These are phyloP conservation scores for Mesorhabditis spiculigera DNA, from an alignment of 2,888 invertebrate genomes.

Conservation along the genomic window DNA sequence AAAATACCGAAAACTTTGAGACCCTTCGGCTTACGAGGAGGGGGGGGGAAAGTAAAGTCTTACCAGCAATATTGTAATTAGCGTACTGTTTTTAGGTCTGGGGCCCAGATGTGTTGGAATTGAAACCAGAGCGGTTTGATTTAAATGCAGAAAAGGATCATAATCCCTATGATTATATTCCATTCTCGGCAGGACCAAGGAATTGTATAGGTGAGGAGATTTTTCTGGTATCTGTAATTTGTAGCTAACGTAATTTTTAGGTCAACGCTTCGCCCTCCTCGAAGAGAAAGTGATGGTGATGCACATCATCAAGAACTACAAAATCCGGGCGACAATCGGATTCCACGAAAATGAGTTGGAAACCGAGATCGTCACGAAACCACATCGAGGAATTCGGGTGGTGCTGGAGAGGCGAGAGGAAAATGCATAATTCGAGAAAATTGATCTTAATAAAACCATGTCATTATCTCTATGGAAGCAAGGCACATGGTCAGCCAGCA, in stretches of 20 bases:
- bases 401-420: neutral
- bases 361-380: neutral
- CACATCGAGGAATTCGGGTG: conserved; percentile 2
- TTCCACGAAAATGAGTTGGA: neutral
- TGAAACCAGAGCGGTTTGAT: neutral
- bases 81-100: neutral
- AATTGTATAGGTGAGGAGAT: neutral
- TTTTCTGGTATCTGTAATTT: neutral
- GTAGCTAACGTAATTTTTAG: neutral
- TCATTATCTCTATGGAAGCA: too few species aligned
- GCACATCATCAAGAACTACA: neutral
- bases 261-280: conserved; percentile 8
- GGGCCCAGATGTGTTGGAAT: neutral
- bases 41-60: too few species aligned
- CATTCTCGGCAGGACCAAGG: neutral
- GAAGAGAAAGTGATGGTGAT: conserved; percentile 5
- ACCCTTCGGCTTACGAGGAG: too few species aligned
- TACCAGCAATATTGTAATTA: too few species aligned
- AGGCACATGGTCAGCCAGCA: too few species aligned
- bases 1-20: too few species aligned
- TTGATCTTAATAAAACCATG: too few species aligned
- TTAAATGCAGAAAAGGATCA: neutral
- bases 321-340: neutral
- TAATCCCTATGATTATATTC: neutral
- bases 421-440: too few species aligned